Evolutionary conservation across 2,113 vertebrate species (phyloP).

Genomic region (Orycteropus afer): DNA sequence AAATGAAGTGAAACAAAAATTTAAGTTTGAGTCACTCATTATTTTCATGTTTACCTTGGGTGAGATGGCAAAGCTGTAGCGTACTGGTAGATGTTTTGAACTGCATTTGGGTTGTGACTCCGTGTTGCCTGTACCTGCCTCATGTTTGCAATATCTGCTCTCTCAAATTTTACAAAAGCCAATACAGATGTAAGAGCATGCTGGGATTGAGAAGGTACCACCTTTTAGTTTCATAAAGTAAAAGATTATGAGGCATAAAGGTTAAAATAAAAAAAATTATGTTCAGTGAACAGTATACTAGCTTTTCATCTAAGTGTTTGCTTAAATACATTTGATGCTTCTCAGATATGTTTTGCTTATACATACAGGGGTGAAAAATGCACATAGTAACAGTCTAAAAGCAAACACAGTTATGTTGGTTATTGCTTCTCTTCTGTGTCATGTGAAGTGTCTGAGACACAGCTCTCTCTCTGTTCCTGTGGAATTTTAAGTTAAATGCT

Average conservation of each 20-base stretch:
- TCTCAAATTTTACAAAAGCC: background rate
- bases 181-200: background rate
- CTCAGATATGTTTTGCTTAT: slow-evolving; percentile 5
- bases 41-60: background rate
- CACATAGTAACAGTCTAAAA: background rate
- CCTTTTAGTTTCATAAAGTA: background rate
- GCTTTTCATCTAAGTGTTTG: background rate
- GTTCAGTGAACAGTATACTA: background rate
- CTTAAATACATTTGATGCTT: background rate
- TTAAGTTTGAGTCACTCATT: background rate
- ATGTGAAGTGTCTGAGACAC: background rate
- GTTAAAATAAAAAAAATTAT: background rate
- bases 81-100: slow-evolving; percentile 23
- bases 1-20: background rate
- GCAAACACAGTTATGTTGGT: background rate
- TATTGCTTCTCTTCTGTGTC: background rate
- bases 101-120: background rate
- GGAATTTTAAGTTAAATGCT: slow-evolving; percentile 31
- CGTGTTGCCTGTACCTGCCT: background rate
- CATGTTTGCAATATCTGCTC: background rate
- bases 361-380: slow-evolving; percentile 3
- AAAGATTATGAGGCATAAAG: background rate
- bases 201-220: background rate
- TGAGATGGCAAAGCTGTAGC: background rate
- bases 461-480: background rate